phyloP scores from a whole-genome alignment of 2,797 vertebrate species.

The Cephalopachus bancanus region DNA sequence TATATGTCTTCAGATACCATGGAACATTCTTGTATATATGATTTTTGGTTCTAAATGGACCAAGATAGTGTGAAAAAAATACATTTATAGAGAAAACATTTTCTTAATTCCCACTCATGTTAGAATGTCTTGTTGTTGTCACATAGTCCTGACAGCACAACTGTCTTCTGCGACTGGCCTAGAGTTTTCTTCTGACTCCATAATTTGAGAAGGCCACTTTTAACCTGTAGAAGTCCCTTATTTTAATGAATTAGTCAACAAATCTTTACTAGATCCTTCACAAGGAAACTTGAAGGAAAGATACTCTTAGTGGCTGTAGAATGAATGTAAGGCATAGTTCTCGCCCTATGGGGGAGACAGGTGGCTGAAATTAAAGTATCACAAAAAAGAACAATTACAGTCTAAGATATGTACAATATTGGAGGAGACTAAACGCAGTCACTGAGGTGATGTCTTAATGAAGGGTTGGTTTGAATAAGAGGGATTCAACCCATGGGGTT shows the following conservation, averaged over 20 bases:
- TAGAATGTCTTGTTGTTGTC: constrained; percentile 53
- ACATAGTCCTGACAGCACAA: not conserved
- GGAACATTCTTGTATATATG: constrained; percentile 16
- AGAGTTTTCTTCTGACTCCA: not conserved
- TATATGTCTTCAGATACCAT: constrained; percentile 32
- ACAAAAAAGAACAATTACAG: constrained; percentile 6
- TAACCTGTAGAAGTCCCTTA: not conserved
- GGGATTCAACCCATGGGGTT: not conserved
- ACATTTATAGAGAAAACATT: not conserved
- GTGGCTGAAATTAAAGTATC: constrained; percentile 38
- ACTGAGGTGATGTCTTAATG: not conserved
- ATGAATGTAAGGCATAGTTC: not conserved
- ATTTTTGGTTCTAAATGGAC: constrained; percentile 68
- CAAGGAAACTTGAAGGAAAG: not conserved
- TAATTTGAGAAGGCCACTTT: not conserved
- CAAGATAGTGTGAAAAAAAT: constrained; percentile 59
- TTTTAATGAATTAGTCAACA: constrained; percentile 1
- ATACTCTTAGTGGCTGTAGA: not conserved
- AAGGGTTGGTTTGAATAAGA: not conserved
- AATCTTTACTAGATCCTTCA: not conserved
- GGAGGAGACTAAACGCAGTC: not conserved
- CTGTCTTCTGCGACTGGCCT: not conserved
- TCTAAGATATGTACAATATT: not conserved
- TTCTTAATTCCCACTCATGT: not conserved
- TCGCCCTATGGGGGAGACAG: not conserved